A percentile compares a stretch with the other conserved stretches of the same genome.
These are phyloP conservation scores for Caenorhabditis panamensis DNA, from an alignment of 2,888 invertebrate species.

Conservation along the genomic window DNA sequence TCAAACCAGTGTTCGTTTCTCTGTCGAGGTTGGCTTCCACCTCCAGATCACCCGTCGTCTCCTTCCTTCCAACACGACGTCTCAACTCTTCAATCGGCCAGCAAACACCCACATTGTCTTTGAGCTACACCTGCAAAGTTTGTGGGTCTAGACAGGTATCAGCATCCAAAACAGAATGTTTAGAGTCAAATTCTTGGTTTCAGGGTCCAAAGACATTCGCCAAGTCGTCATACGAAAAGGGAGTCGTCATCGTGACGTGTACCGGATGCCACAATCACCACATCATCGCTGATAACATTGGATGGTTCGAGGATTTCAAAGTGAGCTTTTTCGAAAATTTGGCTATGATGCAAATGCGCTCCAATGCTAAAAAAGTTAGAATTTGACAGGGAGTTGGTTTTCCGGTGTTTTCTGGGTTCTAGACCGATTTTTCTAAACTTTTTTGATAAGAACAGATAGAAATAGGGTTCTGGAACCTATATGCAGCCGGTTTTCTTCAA, in stretches of 20 bases:
- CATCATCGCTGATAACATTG: conserved; percentile 95
- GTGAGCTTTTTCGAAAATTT: conserved; percentile 19
- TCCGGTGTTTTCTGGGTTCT: no score
- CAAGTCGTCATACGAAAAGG: conserved; percentile 76
- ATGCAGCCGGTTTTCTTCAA: no score
- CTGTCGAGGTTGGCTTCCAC: background rate
- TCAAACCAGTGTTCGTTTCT: background rate
- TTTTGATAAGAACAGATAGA: no score
- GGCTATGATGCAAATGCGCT: background rate
- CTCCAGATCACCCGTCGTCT: background rate
- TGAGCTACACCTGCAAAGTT: conserved; percentile 92
- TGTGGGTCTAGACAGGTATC: conserved; percentile 87
- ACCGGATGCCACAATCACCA: conserved; percentile 92
- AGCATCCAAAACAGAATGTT: background rate
- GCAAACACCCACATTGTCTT: conserved; percentile 80
- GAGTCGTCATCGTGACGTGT: conserved; percentile 94
- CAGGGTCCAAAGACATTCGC: conserved; percentile 80
- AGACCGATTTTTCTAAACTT: no score
- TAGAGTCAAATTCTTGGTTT: background rate
- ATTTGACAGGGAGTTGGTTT: background rate
- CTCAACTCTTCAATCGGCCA: conserved; percentile 45
- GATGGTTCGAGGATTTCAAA: conserved; percentile 89
- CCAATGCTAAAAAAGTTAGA: background rate
- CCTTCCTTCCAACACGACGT: background rate
- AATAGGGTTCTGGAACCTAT: no score